Evolutionary conservation across 2,888 invertebrate species (phyloP).

Genomic region (Drosophila histrio): DNA sequence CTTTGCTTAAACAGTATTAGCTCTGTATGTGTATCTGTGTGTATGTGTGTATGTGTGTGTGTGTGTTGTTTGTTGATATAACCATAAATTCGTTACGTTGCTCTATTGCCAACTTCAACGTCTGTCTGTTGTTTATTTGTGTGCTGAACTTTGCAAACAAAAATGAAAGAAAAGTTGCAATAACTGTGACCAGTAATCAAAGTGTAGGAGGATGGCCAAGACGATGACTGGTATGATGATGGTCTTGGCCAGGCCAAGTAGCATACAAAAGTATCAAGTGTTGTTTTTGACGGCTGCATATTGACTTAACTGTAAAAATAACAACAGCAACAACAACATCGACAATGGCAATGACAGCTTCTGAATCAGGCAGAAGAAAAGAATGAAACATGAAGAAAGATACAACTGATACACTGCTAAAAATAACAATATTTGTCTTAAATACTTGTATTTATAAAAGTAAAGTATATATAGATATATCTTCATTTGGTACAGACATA

Average conservation of each 20-base stretch:
- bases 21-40: neutral
- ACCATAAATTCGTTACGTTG: conserved; percentile 70
- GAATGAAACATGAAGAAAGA: conserved; percentile 22
- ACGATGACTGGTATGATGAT: conserved; percentile 7
- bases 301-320: conserved; percentile 78
- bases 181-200: conserved; percentile 54
- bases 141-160: conserved; percentile 60
- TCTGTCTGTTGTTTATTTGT: conserved; percentile 45
- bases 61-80: conserved; percentile 59
- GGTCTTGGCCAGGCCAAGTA: conserved; percentile 51
- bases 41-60: conserved; percentile 4
- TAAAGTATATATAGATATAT: too few species aligned
- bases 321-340: conserved; percentile 18
- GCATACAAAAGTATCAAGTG: conserved; percentile 78
- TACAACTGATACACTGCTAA: neutral
- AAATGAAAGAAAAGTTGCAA: conserved; percentile 69
- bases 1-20: conserved; percentile 47
- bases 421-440: too few species aligned
- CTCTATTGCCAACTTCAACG: conserved; percentile 33
- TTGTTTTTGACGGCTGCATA: conserved; percentile 80
- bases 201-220: conserved; percentile 2
- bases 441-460: too few species aligned
- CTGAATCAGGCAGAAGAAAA: conserved; percentile 36
- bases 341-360: conserved; percentile 9
- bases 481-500: too few species aligned